These are phyloP conservation scores for Phyllotis vaccarum DNA, from an alignment of 2,797 vertebrate genomes.

Conservation along the genomic window DNA sequence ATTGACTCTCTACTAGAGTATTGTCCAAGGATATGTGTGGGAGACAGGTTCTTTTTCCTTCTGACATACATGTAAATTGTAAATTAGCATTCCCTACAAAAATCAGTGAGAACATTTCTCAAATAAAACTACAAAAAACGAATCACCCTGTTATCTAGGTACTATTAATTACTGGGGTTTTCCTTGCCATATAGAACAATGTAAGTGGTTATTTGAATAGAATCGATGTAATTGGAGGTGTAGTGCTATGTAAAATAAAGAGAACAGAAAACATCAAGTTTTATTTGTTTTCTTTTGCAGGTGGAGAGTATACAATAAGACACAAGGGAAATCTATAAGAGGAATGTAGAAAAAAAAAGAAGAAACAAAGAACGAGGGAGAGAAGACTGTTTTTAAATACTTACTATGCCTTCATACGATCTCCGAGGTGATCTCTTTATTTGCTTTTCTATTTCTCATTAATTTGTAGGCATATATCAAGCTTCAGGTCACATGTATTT, in stretches of 20 bases:
- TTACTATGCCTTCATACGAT: too few relatives aligned
- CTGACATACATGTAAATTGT: background rate
- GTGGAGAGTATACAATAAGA: background rate
- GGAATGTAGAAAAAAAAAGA: background rate
- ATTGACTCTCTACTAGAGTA: too few relatives aligned
- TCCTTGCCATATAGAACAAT: background rate
- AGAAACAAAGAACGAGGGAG: background rate
- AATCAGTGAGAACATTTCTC: background rate
- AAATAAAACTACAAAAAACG: too few relatives aligned
- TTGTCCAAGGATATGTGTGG: background rate
- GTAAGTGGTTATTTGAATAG: background rate
- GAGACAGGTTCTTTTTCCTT: too few relatives aligned
- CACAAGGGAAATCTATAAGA: background rate
- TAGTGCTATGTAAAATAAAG: background rate
- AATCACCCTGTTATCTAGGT: too few relatives aligned
- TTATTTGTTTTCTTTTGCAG: background rate
- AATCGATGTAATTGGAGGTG: background rate
- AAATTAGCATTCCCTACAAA: background rate
- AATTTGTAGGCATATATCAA: too few relatives aligned
- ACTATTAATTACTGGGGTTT: background rate
- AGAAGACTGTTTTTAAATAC: too few relatives aligned
- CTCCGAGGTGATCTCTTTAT: background rate
- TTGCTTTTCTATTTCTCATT: background rate
- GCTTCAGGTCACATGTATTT: background rate
- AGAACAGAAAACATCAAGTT: background rate